phyloP scores from a whole-genome alignment of 2,797 vertebrate species.

The Spheniscus humboldti region DNA sequence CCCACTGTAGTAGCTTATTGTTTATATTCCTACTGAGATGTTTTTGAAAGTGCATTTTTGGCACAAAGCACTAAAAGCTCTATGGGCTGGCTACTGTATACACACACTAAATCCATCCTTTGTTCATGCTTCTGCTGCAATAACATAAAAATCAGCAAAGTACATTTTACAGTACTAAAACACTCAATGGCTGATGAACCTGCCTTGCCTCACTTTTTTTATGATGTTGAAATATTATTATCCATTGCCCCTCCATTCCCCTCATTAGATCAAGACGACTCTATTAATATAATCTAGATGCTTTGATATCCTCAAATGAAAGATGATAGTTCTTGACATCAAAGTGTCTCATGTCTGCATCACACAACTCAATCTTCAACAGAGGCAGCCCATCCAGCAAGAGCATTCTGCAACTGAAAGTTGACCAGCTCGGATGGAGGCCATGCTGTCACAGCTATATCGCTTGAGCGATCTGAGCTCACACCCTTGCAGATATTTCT shows the following conservation, averaged over 20 bases:
- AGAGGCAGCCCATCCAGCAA: neutral
- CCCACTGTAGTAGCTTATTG: neutral
- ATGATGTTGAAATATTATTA: neutral
- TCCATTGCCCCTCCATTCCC: neutral
- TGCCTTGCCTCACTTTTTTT: neutral
- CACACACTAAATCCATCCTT: neutral
- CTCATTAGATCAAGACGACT: neutral
- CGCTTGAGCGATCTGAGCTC: neutral
- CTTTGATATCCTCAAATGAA: neutral
- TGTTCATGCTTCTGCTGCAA: neutral
- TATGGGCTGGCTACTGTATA: neutral
- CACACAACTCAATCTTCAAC: neutral
- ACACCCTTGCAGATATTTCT: neutral
- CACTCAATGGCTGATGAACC: neutral
- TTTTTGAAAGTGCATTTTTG: slow-evolving; percentile 33
- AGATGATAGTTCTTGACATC: neutral
- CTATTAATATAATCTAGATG: neutral
- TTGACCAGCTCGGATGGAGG: neutral
- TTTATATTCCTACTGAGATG: neutral
- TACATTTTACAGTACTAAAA: neutral
- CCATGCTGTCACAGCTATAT: neutral
- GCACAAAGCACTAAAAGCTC: neutral
- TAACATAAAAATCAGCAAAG: neutral
- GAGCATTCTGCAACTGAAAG: neutral
- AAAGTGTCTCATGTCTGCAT: neutral